phyloP scores from a whole-genome alignment of 2,797 vertebrate species.

The Lemur catta region DNA sequence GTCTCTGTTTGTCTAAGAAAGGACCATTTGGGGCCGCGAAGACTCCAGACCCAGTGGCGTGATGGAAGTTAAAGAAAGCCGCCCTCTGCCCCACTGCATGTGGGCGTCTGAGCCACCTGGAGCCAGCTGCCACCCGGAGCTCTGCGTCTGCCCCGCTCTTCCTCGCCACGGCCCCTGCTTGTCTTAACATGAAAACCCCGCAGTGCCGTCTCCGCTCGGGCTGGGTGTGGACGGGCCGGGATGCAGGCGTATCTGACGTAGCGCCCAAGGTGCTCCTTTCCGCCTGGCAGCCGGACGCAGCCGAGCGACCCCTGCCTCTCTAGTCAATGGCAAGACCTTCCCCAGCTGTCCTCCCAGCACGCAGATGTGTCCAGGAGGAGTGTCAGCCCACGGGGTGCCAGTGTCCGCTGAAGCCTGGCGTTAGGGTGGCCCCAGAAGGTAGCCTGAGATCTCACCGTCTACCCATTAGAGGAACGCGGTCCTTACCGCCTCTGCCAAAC shows the following conservation, averaged over 20 bases:
- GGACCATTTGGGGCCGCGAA: not conserved
- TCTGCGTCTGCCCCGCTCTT: too few species aligned
- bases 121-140: not conserved
- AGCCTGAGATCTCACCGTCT: rapidly evolving
- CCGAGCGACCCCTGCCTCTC: rapidly evolving
- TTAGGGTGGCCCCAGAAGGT: not conserved
- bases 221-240: not conserved
- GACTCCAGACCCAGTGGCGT: not conserved
- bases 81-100: not conserved
- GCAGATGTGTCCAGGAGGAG: not conserved
- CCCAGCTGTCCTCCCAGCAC: not conserved
- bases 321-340: not conserved
- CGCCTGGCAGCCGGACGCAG: too few species aligned
- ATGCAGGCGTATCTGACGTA: not conserved
- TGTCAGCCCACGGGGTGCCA: not conserved
- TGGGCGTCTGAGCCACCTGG: not conserved
- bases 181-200: not conserved
- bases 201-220: not conserved
- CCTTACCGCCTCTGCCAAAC: not conserved
- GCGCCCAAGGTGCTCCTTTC: not conserved
- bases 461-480: rapidly evolving
- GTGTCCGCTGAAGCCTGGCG: too few species aligned
- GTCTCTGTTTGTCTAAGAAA: not conserved
- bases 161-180: not conserved
- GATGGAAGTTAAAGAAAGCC: not conserved